phyloP scores from a whole-genome alignment of 2,113 vertebrate genomes.

The Oxyruncus cristatus region DNA sequence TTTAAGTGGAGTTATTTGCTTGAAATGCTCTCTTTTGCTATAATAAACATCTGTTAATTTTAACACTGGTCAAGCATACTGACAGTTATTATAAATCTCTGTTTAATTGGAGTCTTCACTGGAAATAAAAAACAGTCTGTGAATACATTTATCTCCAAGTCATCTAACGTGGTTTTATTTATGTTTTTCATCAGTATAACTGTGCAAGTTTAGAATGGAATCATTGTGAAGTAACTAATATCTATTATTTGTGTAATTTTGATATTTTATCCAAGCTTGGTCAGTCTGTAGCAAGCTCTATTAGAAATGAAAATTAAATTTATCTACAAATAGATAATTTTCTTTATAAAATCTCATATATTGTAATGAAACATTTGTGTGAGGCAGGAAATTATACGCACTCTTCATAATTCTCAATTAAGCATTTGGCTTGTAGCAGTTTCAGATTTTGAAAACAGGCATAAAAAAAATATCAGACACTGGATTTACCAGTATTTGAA shows the following conservation, averaged over 20 bases:
- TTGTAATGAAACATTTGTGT: neutral
- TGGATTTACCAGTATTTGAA: neutral
- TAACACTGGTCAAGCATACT: neutral
- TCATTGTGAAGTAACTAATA: conserved; percentile 1
- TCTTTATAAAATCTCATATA: neutral
- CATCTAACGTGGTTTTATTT: neutral
- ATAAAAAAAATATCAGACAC: neutral
- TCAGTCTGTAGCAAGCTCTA: neutral
- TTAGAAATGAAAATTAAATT: conserved; percentile 42
- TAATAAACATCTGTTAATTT: conserved; percentile 35
- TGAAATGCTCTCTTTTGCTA: conserved; percentile 31
- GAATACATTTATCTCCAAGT: neutral
- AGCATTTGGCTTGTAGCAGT: neutral
- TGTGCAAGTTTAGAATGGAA: conserved; percentile 36
- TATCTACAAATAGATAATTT: neutral
- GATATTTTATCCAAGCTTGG: neutral
- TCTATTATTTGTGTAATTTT: neutral
- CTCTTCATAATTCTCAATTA: neutral
- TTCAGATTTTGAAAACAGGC: neutral
- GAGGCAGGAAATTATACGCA: neutral
- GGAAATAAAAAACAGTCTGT: neutral
- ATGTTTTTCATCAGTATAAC: neutral
- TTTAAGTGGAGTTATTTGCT: conserved; percentile 52
- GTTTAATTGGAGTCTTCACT: neutral
- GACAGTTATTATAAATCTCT: neutral